phyloP scores from a whole-genome alignment of 2,113 vertebrate species.

The Dunckerocampus dactyliophorus region DNA sequence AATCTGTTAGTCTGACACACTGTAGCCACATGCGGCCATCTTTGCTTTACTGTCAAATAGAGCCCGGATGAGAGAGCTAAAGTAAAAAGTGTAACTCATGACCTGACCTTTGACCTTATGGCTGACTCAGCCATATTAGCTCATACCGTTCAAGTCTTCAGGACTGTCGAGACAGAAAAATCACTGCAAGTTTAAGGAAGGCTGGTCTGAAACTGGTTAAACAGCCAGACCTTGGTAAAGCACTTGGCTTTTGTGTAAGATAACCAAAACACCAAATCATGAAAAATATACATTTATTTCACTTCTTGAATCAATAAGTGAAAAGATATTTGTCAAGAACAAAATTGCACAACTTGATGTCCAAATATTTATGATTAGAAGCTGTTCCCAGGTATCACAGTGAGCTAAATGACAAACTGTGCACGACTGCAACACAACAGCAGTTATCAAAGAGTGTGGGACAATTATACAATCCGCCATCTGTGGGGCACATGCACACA shows the following conservation, averaged over 20 bases:
- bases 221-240: not conserved
- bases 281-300: slow-evolving; percentile 68
- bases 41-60: not conserved
- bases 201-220: no score
- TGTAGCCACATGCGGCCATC: no score
- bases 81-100: not conserved
- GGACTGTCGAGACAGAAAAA: no score
- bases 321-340: slow-evolving; percentile 9
- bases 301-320: slow-evolving; percentile 22
- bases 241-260: not conserved
- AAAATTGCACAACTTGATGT: slow-evolving; percentile 10
- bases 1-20: no score
- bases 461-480: slow-evolving; percentile 33
- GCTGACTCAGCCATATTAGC: not conserved
- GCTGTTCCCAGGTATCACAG: slow-evolving; percentile 5
- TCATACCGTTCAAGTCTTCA: not conserved
- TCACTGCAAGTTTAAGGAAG: no score
- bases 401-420: slow-evolving; percentile 39
- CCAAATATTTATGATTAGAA: slow-evolving; percentile 16
- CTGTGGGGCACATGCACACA: slow-evolving; percentile 32
- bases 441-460: slow-evolving; percentile 25
- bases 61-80: not conserved
- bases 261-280: slow-evolving; percentile 7
- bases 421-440: slow-evolving; percentile 13
- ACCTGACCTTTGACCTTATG: not conserved